These are phyloP conservation scores for Polyommatus icarus DNA, from an alignment of 2,888 invertebrate genomes.

Conservation along the genomic window DNA sequence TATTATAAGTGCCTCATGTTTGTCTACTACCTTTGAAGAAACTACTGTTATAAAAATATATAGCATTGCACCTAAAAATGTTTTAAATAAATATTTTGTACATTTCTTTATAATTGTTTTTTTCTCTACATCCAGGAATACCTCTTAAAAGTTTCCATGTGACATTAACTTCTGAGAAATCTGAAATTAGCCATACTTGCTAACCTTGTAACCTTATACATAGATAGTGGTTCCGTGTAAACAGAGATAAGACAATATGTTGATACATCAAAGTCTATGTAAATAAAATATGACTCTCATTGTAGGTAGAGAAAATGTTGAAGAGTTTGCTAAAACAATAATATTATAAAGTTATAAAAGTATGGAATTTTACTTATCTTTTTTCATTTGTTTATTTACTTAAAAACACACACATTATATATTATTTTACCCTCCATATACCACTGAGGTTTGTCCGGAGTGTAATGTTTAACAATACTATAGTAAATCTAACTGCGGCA, in stretches of 20 bases:
- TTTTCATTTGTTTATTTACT: no score
- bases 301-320: not conserved
- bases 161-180: not conserved
- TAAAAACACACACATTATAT: no score
- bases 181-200: not conserved
- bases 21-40: not conserved
- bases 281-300: not conserved
- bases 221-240: not conserved
- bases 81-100: not conserved
- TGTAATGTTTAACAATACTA: no score
- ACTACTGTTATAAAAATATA: no score
- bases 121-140: not conserved
- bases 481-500: no score
- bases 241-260: not conserved
- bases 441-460: no score
- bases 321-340: no score
- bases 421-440: no score
- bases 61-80: not conserved
- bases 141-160: not conserved
- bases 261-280: not conserved
- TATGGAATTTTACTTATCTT: no score
- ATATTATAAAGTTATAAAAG: no score
- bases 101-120: not conserved
- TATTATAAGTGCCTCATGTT: not conserved
- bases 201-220: conserved; percentile 9